phyloP scores from a whole-genome alignment of 2,113 vertebrate species.

The Meles meles region DNA sequence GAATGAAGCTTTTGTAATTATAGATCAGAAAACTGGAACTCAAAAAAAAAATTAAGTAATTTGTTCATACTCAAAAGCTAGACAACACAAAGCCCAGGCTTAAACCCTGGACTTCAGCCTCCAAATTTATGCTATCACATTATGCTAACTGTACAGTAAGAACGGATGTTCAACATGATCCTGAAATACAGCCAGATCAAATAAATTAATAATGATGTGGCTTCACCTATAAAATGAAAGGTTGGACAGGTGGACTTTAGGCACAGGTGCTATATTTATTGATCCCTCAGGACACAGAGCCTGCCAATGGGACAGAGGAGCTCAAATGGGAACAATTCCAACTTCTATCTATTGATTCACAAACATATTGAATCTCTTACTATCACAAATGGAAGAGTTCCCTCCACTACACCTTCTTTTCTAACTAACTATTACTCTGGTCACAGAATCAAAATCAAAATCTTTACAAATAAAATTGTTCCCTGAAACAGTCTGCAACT shows the following conservation, averaged over 20 bases:
- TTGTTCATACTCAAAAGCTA: background rate
- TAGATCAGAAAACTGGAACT: background rate
- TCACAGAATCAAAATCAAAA: background rate
- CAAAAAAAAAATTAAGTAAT: background rate
- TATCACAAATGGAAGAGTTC: background rate
- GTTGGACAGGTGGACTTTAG: background rate
- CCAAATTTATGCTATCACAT: background rate
- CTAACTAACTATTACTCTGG: background rate
- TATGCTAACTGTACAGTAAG: background rate
- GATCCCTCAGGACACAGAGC: background rate
- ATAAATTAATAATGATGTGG: background rate
- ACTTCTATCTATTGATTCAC: background rate
- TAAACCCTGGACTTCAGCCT: background rate
- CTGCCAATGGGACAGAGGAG: background rate
- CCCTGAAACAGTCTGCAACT: background rate
- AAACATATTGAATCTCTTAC: background rate
- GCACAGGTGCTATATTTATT: background rate
- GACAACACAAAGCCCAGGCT: background rate
- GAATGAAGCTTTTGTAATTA: background rate
- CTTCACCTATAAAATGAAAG: background rate
- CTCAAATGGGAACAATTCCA: background rate
- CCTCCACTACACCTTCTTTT: background rate
- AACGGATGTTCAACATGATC: background rate
- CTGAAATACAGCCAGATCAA: background rate
- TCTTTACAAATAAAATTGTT: background rate